Evolutionary conservation across 2,797 vertebrate genomes (phyloP), one percentile per base, ranked within the genome.

Genomic region (Acipenser transmontanus): DNA sequence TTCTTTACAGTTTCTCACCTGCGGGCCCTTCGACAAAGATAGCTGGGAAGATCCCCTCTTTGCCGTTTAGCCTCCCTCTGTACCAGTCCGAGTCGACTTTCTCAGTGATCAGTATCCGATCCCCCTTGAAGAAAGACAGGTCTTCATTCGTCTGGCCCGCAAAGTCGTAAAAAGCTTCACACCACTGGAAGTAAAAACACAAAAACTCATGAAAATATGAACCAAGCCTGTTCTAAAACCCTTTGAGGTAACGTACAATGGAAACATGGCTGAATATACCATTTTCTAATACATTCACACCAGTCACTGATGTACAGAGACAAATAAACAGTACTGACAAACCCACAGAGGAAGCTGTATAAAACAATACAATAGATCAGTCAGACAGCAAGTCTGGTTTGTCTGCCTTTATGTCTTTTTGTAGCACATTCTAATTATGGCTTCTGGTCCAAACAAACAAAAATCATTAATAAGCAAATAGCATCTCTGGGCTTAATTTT

Each of bases 111-210:
- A 92, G 88, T 75, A 99, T 95, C 12, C 68, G 67, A 72, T 98
- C 92, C 50, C 97, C 97, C 67, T 88, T 84, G 72, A 74, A 84
- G 71, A 99, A 95, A 62, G 93, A 75, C 12, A 99, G 82, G 69
- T 98, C 95, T 0, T 88, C 87, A 4, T 84, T 85, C 0, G 92
- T 80, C 80, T 93, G 87, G 4, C 90, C 94, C 0, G 74, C 74
- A 62, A 91, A 98, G 81, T 94, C 93, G 47, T 98, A 95, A 64
- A 93, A 86, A 0, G 95, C 96, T 80, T 90, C 87, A 54, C 80
- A 93, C 93, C 94, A 96, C 69, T 70, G 50, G 47, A 47, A 50
- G 13, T 7, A 68, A 7, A 57, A 4, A 59, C 10, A 67, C 20
- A n/a, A 9, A 63, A 8, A 49, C 50, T 9, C 47, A 64, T 7